A percentile compares a stretch with the other conserved stretches of the same genome.
phyloP scores from a whole-genome alignment of 2,113 vertebrate genomes.

The Gallinago jamesoni region DNA sequence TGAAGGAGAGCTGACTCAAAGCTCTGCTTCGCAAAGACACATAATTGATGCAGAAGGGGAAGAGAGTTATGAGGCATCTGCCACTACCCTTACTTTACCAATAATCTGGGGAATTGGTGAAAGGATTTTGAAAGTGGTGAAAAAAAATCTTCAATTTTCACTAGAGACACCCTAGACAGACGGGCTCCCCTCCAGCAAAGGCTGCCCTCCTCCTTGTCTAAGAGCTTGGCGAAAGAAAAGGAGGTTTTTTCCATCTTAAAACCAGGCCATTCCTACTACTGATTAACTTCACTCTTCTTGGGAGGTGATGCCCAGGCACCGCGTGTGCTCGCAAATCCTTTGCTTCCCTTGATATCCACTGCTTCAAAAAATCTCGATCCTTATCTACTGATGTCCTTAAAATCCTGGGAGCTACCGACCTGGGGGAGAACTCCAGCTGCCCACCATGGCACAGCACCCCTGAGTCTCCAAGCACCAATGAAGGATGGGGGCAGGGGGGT shows the following conservation, averaged over 20 bases:
- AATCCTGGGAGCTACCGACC: not conserved
- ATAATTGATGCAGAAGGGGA: not conserved
- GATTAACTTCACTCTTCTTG: not conserved
- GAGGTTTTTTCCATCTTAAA: not conserved
- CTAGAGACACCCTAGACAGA: not conserved
- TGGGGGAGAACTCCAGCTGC: not conserved
- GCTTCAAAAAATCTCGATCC: not conserved
- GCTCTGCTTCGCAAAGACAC: not conserved
- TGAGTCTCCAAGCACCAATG: accelerated
- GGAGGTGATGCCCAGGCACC: not conserved
- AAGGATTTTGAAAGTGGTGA: not conserved
- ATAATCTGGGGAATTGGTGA: not conserved
- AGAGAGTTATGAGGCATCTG: not conserved
- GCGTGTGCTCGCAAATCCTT: accelerated
- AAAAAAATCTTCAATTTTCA: not conserved
- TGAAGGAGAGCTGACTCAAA: conserved; percentile 41
- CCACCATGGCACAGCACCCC: not conserved
- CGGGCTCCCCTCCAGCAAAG: not conserved
- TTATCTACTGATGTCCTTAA: not conserved
- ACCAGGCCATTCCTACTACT: not conserved
- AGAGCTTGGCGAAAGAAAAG: not conserved
- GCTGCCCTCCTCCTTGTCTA: not conserved
- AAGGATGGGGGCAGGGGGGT: accelerated
- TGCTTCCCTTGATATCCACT: not conserved
- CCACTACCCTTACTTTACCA: not conserved